Evolutionary conservation across 2,888 invertebrate species (phyloP).

Genomic region (Syrphus vitripennis): DNA sequence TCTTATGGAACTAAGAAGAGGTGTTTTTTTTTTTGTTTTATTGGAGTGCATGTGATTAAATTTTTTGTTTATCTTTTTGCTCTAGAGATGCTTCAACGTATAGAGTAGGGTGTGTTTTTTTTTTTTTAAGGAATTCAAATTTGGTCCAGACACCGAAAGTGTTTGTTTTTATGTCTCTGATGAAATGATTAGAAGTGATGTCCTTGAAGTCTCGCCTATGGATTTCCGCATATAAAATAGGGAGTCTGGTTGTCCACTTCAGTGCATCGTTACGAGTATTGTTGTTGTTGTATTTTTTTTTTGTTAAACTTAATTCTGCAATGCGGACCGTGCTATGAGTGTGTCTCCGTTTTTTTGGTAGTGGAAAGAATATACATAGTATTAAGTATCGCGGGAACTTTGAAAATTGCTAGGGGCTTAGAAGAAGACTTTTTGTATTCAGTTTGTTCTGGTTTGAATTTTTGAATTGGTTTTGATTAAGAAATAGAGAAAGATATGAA

Average conservation of each 20-base stretch:
- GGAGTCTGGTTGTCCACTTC: conserved; percentile 70
- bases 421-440: neutral
- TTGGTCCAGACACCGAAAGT: conserved; percentile 64
- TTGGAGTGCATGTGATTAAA: conserved; percentile 28
- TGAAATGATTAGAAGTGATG: conserved; percentile 76
- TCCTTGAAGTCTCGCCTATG: conserved; percentile 78
- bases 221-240: conserved; percentile 77
- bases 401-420: neutral
- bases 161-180: conserved; percentile 64
- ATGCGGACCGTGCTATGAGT: conserved; percentile 11
- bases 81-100: neutral
- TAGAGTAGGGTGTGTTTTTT: conserved; percentile 17
- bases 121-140: conserved; percentile 50
- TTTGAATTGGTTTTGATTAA: conserved; percentile 36
- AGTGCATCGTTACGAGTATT: conserved; percentile 55
- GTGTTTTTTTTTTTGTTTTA: neutral
- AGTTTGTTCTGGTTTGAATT: conserved; percentile 24
- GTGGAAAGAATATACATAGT: neutral
- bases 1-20: neutral
- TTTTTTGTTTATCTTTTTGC: conserved; percentile 31
- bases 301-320: neutral
- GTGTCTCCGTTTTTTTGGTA: conserved; percentile 6
- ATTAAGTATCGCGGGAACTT: neutral
- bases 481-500: conserved; percentile 1
- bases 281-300: conserved; percentile 20